Percentiles rank a stretch among this genome's conserved stretches.
These are phyloP conservation scores for Lagopus leucura DNA, from an alignment of 2,113 vertebrate species.

Conservation along the genomic window DNA sequence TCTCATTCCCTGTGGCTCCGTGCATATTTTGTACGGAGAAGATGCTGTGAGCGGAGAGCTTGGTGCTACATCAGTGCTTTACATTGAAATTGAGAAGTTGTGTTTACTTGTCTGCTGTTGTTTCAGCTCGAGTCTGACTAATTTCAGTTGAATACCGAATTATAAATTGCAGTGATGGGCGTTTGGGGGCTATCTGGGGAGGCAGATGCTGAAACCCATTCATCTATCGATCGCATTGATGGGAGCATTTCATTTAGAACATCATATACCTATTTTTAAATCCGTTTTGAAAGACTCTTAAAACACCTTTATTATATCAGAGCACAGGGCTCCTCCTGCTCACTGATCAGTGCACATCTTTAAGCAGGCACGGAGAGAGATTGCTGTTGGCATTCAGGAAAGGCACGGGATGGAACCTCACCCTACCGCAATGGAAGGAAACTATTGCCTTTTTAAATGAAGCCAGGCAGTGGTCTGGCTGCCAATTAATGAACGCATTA, in stretches of 20 bases:
- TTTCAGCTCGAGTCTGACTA: constrained; percentile 14
- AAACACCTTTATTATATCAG: background rate
- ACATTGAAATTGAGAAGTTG: constrained; percentile 1
- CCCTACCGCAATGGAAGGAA: background rate
- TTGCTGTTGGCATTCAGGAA: background rate
- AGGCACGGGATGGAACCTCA: background rate
- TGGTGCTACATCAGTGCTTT: background rate
- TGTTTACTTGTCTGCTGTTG: constrained; percentile 27
- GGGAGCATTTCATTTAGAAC: constrained; percentile 4
- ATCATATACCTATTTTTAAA: background rate
- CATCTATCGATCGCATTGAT: background rate
- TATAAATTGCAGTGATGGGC: constrained; percentile 17
- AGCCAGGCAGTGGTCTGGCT: constrained; percentile 36
- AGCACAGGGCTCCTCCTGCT: background rate
- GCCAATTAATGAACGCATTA: constrained; percentile 49
- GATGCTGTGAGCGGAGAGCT: background rate
- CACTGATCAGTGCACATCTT: background rate
- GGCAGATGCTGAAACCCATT: constrained; percentile 6
- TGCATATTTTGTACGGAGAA: accelerated
- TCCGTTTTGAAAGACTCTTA: background rate
- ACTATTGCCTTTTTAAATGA: background rate
- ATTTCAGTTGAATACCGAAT: constrained; percentile 6
- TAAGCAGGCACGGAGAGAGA: background rate
- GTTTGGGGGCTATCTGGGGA: constrained; percentile 4
- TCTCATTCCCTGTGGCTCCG: background rate